Evolutionary conservation across 2,113 vertebrate genomes (phyloP), one percentile per base, ranked within the genome.

Genomic region (Accipiter cooperii): DNA sequence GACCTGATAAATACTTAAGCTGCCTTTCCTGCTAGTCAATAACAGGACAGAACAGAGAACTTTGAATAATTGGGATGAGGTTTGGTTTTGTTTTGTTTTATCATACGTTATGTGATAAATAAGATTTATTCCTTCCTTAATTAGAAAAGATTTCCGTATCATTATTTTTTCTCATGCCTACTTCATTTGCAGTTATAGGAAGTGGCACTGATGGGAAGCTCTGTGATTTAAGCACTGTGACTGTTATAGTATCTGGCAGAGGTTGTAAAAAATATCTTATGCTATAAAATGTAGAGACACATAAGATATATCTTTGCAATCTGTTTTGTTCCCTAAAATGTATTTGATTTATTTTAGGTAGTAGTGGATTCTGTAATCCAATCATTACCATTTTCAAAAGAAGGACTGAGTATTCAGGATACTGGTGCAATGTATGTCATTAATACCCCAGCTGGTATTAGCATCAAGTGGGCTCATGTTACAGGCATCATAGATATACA

Each of bases 401-500:
- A 98, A 77, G 98, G 98, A 17, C 96, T 99, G 78, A 98, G 97
- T 52, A 97, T 99, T 96, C 99, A 99, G 84, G 99, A 99, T 92
- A 99, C 99, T 33, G 99, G 99, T 60, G 98, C 98, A 58, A 99
- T 99, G 99, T 99, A 99, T 66, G 97, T 99, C 36, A 97, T 99
- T 90, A 98, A 98, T 40, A 99, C 99, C 38, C 99, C 99, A 74
- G 98, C 98, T n/a, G 99, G 99, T 14, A 97, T 99, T 54, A 98
- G 96, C 90, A 98, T 99, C 89, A 99, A 99, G 93, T 99, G 99
- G 99, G 99, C 99, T 98, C 99, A 99, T 76, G 96, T 99, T 96
- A 99, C 99, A 12, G 99, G 99, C 69, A 99, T 99, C 95, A 98
- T 99, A 96, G 99, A 99, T 28, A 98, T 99, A 92, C 99, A 99